phyloP scores from a whole-genome alignment of 2,797 vertebrate species.

The Danio albolineatus region DNA sequence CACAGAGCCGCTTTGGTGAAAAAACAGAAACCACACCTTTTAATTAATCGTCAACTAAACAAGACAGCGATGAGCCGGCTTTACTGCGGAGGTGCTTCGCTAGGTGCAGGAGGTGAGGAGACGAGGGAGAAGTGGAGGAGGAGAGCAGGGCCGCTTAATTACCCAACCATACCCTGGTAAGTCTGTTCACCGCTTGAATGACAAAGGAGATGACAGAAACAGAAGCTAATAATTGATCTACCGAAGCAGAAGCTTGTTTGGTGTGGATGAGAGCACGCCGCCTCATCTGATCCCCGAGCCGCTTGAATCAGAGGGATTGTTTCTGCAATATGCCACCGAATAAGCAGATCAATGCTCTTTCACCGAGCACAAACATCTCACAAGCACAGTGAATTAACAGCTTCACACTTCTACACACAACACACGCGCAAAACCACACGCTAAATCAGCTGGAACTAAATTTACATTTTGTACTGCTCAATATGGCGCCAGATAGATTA shows the following conservation, averaged over 20 bases:
- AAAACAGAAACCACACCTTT: constrained; percentile 49
- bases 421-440: constrained; percentile 17
- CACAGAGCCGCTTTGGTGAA: constrained; percentile 45
- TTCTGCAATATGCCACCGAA: constrained; percentile 51
- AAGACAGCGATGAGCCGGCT: constrained; percentile 57
- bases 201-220: constrained; percentile 21
- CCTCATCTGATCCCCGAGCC: constrained; percentile 50
- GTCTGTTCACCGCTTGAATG: constrained; percentile 31
- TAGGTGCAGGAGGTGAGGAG: constrained; percentile 40
- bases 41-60: constrained; percentile 69
- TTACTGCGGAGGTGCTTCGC: constrained; percentile 19
- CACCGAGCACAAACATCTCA: constrained; percentile 39
- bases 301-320: constrained; percentile 44
- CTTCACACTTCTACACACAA: constrained; percentile 34
- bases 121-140: constrained; percentile 11
- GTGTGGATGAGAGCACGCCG: constrained; percentile 47
- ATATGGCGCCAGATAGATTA: constrained; percentile 40
- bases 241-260: constrained; percentile 36
- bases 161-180: constrained; percentile 20
- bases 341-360: constrained; percentile 58
- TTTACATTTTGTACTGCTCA: constrained; percentile 44
- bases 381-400: constrained; percentile 16
- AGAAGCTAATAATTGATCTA: constrained; percentile 57
- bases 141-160: constrained; percentile 37
- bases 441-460: constrained; percentile 46